phyloP scores from a whole-genome alignment of 1,140 invertebrate species.

The Phocides pigmalion region DNA sequence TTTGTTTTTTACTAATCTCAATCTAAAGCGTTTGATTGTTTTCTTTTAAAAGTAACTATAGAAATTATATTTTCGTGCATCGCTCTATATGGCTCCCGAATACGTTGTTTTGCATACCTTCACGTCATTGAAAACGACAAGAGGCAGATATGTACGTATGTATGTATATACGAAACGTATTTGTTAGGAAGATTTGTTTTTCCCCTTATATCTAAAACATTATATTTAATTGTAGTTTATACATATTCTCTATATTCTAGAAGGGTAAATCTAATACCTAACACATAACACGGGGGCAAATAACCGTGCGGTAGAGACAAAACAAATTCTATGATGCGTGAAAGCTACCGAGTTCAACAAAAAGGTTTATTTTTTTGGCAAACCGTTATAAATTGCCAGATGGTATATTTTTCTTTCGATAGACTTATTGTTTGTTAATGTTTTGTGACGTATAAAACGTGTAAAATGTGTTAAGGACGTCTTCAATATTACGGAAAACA shows the following conservation, averaged over 20 bases:
- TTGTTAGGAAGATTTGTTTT: no score
- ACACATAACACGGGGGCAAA: conserved; percentile 12
- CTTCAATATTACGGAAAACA: background rate
- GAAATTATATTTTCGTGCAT: conserved; percentile 8
- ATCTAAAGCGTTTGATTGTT: conserved; percentile 50
- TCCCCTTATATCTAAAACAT: no score
- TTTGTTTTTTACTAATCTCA: conserved; percentile 52
- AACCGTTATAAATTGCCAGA: conserved; percentile 71
- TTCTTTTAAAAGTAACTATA: conserved; percentile 1
- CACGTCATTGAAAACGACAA: background rate
- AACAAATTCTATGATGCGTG: conserved; percentile 52
- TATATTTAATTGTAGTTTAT: no score
- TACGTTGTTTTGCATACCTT: background rate
- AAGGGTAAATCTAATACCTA: no score
- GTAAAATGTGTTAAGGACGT: conserved; percentile 31
- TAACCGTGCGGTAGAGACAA: conserved; percentile 37
- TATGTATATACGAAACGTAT: no score
- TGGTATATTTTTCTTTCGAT: conserved; percentile 67
- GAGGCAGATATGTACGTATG: background rate
- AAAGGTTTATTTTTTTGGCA: conserved; percentile 64
- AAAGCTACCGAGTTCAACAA: conserved; percentile 74
- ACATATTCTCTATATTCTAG: no score
- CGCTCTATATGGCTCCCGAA: conserved; percentile 8
- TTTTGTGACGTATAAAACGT: conserved; percentile 56
- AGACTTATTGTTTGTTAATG: conserved; percentile 54